Evolutionary conservation across 2,797 vertebrate genomes (phyloP), one percentile per base, ranked within the genome.

Genomic region (Halcyon badia): DNA sequence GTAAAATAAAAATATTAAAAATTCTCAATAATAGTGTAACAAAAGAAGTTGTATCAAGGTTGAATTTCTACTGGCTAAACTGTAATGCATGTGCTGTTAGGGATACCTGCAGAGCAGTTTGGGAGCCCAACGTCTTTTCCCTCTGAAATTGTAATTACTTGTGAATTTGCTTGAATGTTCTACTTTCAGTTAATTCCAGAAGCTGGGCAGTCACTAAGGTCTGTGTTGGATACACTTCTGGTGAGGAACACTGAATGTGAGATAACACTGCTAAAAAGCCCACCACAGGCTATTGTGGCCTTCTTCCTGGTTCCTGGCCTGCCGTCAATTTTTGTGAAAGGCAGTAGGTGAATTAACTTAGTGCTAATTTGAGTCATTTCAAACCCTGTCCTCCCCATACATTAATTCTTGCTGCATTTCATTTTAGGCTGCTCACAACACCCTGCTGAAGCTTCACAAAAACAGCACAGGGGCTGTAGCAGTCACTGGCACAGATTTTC

Each of bases 371-470:
- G 37, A 87, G 14, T 42, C 3, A 51, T 56, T 90, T 89, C 68
- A 58, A 16, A 37, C 31, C 7, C 13, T 4, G 3, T 56, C 22
- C 41, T 75, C 37, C 48, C 54, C 9, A 31, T 39, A 26, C 14
- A 11, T 22, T 91, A 52, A 26, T 71, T 77, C 71, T 54, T 88
- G 8, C 31, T 76, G 30, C 75, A 21, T 86, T 90, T 87, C 68
- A 30, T 42, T 66, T 42, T 18, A 99, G 99, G 98, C 98, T 87
- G 94, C 98, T 84, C 99, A 99, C 98, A 99, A 98, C 95, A 98
- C 98, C 0, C 94, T 98, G 64, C 96, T 99, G 80, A 98, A 98
- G 31, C 98, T 99, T 90, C 98, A 98, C 9, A 99, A 99, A 97
- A 98, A 94, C 2, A 99, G 99, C 46, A 99, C 98, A 21, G 16